Conservation (phyloP, 1,140 invertebrate species). For the Periplaneta americana region DNA sequence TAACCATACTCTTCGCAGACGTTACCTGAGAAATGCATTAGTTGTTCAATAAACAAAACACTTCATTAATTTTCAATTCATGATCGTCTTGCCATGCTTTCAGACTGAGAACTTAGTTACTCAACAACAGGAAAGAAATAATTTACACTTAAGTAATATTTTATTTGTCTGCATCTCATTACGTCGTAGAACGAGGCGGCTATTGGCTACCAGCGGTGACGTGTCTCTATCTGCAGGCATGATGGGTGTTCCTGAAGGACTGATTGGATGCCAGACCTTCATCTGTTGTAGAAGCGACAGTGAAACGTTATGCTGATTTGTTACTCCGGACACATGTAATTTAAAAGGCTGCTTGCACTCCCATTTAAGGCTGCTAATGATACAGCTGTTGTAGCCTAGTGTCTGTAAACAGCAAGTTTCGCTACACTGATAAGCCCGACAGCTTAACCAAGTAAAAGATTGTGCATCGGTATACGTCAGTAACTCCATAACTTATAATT, state of each 20-base stretch:
- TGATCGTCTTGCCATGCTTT: not conserved
- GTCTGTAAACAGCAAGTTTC: not conserved
- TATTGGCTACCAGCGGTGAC: not conserved
- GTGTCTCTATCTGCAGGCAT: not conserved
- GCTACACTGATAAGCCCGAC: not conserved
- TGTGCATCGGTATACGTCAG: not conserved
- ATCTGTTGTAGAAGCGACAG: not conserved
- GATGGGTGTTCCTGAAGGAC: not conserved
- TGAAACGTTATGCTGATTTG: not conserved
- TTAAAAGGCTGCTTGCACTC: not conserved
- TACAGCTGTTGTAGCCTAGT: not conserved
- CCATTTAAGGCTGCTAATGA: not conserved
- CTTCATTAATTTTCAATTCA: not conserved
- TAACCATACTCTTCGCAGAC: not conserved
- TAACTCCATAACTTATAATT: not conserved
- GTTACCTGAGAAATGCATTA: not conserved
- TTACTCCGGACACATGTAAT: not conserved
- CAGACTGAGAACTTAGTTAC: not conserved
- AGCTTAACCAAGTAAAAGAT: not conserved
- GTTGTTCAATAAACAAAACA: not conserved
- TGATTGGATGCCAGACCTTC: not conserved
- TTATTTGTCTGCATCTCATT: not conserved
- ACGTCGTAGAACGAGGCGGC: not conserved
- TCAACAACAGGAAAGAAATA: not conserved
- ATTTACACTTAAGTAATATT: too few relatives aligned